A percentile compares a stretch with the other conserved stretches of the same genome.
These are phyloP conservation scores for Scylla paramamosain DNA, from an alignment of 1,140 invertebrate genomes.

Conservation along the genomic window DNA sequence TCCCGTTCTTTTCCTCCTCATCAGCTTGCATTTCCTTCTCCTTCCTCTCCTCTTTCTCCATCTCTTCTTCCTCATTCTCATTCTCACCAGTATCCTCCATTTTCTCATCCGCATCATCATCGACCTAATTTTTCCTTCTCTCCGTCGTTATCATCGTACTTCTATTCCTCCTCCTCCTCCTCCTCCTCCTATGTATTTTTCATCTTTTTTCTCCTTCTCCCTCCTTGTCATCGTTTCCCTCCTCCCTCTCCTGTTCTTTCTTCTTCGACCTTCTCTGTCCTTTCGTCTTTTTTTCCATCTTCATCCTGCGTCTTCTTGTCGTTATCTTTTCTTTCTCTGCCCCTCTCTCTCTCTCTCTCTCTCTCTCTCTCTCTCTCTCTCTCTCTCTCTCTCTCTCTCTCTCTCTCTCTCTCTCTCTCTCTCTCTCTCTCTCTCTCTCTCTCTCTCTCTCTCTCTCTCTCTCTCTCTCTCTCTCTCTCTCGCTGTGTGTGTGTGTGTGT, in stretches of 20 bases:
- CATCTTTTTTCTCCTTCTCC: not conserved
- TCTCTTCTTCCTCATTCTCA: not conserved
- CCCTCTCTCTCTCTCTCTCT: not conserved
- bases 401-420: not conserved
- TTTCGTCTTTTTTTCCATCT: not conserved
- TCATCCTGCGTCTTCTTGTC: not conserved
- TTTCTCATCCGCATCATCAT: not conserved
- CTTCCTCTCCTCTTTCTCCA: not conserved
- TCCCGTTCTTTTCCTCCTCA: not conserved
- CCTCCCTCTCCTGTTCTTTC: not conserved
- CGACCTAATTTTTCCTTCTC: too few species aligned
- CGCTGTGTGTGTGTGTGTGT: not conserved
- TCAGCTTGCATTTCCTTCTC: not conserved
- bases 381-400: conserved; percentile 18
- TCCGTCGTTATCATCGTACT: too few species aligned
- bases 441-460: not conserved
- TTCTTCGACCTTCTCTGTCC: not conserved
- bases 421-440: not conserved
- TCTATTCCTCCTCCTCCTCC: not conserved
- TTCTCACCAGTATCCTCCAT: not conserved
- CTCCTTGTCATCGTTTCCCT: not conserved
- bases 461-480: too few species aligned
- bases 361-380: conserved; percentile 29
- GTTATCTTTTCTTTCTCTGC: not conserved
- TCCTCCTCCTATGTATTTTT: not conserved